phyloP scores from a whole-genome alignment of 1,140 invertebrate genomes.

The Drosophila yakuba region DNA sequence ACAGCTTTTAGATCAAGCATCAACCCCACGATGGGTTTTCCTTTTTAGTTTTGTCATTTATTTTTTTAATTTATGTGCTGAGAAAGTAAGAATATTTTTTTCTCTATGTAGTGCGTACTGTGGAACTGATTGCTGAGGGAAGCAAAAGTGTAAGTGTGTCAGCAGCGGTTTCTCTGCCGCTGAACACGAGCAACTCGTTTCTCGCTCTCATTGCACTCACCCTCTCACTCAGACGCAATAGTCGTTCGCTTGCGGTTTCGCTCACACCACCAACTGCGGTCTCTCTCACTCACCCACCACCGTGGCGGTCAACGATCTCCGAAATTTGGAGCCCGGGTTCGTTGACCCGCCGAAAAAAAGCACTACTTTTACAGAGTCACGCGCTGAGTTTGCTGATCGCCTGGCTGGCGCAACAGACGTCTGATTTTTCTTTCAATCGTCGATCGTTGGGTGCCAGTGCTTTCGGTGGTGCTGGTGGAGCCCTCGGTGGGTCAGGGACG shows the following conservation, averaged over 20 bases:
- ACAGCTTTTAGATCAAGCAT: too few species aligned
- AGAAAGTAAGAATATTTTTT: not conserved
- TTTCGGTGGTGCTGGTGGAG: not conserved
- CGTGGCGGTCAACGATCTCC: constrained; percentile 61
- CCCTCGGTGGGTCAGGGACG: constrained; percentile 63
- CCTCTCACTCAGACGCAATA: not conserved
- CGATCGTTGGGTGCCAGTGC: constrained; percentile 24
- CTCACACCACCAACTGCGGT: not conserved
- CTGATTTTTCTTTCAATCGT: constrained; percentile 77
- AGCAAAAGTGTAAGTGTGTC: constrained; percentile 21
- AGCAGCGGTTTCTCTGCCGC: not conserved
- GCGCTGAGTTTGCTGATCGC: constrained; percentile 26
- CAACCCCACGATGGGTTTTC: too few species aligned
- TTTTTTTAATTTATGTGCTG: not conserved
- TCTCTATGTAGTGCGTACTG: constrained; percentile 1
- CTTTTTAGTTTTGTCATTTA: too few species aligned
- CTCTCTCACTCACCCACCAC: not conserved
- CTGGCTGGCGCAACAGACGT: constrained; percentile 60
- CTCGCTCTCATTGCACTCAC: not conserved
- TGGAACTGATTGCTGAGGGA: constrained; percentile 14
- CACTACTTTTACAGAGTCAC: constrained; percentile 5
- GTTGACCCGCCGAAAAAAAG: constrained; percentile 61
- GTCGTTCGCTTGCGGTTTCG: not conserved
- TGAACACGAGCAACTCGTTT: not conserved
- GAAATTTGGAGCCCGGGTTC: constrained; percentile 50